Evolutionary conservation across 2,797 vertebrate genomes (phyloP), one percentile per base, ranked within the genome.

Genomic region (Leuciscus waleckii): DNA sequence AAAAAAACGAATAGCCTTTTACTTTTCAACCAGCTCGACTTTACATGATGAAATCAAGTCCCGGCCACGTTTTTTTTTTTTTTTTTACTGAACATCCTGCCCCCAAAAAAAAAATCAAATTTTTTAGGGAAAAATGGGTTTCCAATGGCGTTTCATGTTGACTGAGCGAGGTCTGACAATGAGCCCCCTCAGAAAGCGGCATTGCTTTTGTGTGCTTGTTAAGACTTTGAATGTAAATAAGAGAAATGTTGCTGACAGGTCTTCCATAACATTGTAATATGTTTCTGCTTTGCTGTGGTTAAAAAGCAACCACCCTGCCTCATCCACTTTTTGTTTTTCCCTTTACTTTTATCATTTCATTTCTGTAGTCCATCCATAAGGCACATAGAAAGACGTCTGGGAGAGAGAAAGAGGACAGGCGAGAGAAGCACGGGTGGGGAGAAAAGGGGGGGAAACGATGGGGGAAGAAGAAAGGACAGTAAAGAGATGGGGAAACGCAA

Each of bases 281-380:
- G 76, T 63, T 78, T 78, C 56, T 11, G 23, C 23, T 78, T 14
- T 17, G 14, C 75, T 77, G 54, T 58, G 23, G 23, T 26, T 61
- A 8, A 78, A 78, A 78, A 78, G 4, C 35, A 61, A 61, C 35
- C 32, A 58, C 54, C 19, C 74, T 2, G 74, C 23, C 49, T 76
- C 19, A 41, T 37, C 23, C 75, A 39, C 51, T 41, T 76, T 75
- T 54, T 4, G 19, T 56, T 56, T 56, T 76, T 75, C 10, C 10
- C 29, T 23, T 54, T 54, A 35, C 46, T 54, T 54, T 29, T 26
- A 39, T 39, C 32, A 26, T 77, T 58, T 35, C 16, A 26, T 77
- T 26, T 77, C 75, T 61, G 35, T 23, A 61, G 75, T 58, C 75
- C 54, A 61, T 77, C 75, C 23, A 26, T 63, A 63, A 63, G 58